A percentile compares a stretch with the other conserved stretches of the same genome.
Conservation (phyloP, 2,113 vertebrate species). For the Alaudala cheleensis region DNA sequence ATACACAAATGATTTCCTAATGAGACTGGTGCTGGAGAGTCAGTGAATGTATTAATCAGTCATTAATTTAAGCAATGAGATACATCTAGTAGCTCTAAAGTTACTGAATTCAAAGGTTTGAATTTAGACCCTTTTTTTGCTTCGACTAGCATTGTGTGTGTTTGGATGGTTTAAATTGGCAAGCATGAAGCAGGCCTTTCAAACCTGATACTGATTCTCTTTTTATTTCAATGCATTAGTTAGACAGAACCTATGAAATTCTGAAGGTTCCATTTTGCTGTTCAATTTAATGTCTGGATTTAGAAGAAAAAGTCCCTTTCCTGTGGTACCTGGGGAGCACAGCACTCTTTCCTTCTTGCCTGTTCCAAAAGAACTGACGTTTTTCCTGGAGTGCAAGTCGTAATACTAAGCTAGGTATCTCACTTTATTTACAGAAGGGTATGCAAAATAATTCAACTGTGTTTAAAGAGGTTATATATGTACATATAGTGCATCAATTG, state of each 20-base stretch:
- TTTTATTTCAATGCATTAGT: background rate
- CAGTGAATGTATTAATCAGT: background rate
- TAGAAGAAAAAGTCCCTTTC: background rate
- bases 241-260: background rate
- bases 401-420: background rate
- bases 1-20: background rate
- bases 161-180: background rate
- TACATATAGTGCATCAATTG: background rate
- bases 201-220: background rate
- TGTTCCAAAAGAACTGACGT: background rate
- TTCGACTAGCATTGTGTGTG: background rate
- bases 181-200: background rate
- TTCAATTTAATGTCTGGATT: background rate
- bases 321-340: accelerated
- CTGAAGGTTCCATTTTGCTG: background rate
- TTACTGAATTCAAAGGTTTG: background rate
- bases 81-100: background rate
- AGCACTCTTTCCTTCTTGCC: background rate
- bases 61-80: background rate
- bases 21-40: background rate
- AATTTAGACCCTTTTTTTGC: background rate
- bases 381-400: background rate
- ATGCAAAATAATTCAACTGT: background rate
- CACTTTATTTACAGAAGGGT: background rate
- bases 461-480: background rate